phyloP scores from a whole-genome alignment of 2,113 vertebrate species.

The Steatornis caripensis region DNA sequence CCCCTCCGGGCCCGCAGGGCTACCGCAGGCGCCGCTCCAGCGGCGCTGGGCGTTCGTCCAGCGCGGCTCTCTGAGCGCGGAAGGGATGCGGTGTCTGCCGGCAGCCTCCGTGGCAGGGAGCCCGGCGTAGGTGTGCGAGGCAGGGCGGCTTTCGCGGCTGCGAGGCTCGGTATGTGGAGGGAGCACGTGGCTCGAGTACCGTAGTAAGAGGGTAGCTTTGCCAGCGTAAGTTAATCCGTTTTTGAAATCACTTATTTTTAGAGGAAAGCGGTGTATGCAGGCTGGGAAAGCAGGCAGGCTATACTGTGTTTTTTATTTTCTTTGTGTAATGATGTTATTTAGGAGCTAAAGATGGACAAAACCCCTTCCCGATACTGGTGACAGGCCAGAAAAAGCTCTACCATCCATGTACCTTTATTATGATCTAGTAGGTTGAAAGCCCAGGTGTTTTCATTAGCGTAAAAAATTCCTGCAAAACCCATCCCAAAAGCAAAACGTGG shows the following conservation, averaged over 20 bases:
- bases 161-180: rapidly evolving
- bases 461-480: not conserved
- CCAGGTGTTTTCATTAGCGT: not conserved
- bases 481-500: not conserved
- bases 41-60: not conserved
- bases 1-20: not conserved
- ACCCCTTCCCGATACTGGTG: not conserved
- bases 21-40: not conserved
- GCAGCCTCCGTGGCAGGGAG: not conserved
- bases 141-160: too few species aligned
- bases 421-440: not conserved
- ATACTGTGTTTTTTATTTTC: rapidly evolving
- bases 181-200: not conserved
- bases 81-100: not conserved
- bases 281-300: not conserved
- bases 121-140: not conserved
- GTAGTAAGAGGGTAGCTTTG: not conserved
- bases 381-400: rapidly evolving
- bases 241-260: not conserved
- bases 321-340: not conserved
- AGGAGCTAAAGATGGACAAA: not conserved
- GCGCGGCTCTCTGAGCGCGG: not conserved
- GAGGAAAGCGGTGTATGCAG: rapidly evolving
- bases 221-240: rapidly evolving
- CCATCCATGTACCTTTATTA: not conserved